Evolutionary conservation across 1,140 invertebrate species (phyloP).

Genomic region (Drosophila tristis): DNA sequence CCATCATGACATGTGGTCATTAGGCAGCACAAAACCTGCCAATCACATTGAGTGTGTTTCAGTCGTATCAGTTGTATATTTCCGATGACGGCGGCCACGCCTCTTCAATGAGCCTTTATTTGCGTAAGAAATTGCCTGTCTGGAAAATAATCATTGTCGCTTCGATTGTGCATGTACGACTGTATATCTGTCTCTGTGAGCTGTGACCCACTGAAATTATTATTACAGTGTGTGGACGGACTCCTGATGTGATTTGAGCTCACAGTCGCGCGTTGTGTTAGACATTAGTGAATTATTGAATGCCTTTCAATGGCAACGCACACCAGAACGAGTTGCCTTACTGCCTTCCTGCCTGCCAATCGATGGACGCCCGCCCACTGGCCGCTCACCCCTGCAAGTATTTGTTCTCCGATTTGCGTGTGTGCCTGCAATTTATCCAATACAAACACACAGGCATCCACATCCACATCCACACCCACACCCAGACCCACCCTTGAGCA

Average conservation of each 20-base stretch:
- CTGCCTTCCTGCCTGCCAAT: conserved; percentile 41
- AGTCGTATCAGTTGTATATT: conserved; percentile 24
- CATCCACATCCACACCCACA: conserved; percentile 8
- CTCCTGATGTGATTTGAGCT: conserved; percentile 43
- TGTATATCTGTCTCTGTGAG: conserved; percentile 5
- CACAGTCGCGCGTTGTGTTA: not conserved
- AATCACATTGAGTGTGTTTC: conserved; percentile 53
- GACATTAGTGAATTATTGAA: conserved; percentile 69
- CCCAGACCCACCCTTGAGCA: not conserved
- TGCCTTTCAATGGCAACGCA: conserved; percentile 53
- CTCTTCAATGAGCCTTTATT: conserved; percentile 55
- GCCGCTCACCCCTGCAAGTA: conserved; percentile 19
- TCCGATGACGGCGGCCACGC: conserved; percentile 37
- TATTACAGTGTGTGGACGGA: conserved; percentile 42
- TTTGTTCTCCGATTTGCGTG: conserved; percentile 42
- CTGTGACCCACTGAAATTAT: conserved; percentile 43
- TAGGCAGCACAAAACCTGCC: conserved; percentile 41
- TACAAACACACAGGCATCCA: conserved; percentile 27
- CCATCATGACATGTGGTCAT: conserved; percentile 48
- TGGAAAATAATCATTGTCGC: conserved; percentile 44
- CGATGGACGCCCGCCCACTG: conserved; percentile 40
- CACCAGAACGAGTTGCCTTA: not conserved
- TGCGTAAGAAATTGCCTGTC: conserved; percentile 57
- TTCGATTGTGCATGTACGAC: not conserved
- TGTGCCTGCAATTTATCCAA: conserved; percentile 42